Evolutionary conservation across 2,888 invertebrate species (phyloP).

Genomic region (Scaptomyza tumidula): DNA sequence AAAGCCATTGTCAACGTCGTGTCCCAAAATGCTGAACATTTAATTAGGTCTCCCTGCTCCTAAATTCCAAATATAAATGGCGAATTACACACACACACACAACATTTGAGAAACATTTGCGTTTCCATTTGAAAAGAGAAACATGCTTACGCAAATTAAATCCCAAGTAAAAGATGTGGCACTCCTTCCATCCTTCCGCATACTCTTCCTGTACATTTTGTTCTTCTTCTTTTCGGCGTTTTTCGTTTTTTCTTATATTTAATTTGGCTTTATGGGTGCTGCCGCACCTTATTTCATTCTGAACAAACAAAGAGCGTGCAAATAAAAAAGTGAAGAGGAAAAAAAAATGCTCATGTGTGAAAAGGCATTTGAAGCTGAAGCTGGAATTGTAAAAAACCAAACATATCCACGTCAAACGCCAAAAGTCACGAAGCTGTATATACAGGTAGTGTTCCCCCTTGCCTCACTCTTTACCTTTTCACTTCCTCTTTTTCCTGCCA

Average conservation of each 20-base stretch:
- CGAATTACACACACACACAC: conserved; percentile 75
- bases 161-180: conserved; percentile 52
- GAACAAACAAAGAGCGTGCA: conserved; percentile 58
- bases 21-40: conserved; percentile 42
- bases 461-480: background rate
- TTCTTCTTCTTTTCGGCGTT: conserved; percentile 22
- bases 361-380: conserved; percentile 54
- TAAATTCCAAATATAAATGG: conserved; percentile 46
- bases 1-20: conserved; percentile 37
- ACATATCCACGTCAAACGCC: conserved; percentile 61
- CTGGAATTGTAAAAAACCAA: conserved; percentile 53
- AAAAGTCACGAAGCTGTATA: conserved; percentile 68
- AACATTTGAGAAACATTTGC: conserved; percentile 60
- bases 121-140: conserved; percentile 37
- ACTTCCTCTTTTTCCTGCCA: background rate
- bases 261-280: conserved; percentile 74
- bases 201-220: conserved; percentile 21
- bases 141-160: conserved; percentile 67
- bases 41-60: conserved; percentile 63
- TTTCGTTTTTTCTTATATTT: conserved; percentile 57
- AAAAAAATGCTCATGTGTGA: conserved; percentile 59
- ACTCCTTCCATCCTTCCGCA: conserved; percentile 13
- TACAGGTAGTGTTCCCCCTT: background rate
- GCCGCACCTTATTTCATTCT: conserved; percentile 70
- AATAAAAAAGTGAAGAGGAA: conserved; percentile 47